Evolutionary conservation across 2,888 invertebrate genomes (phyloP).

Genomic region (Disparrhopalites patrizii): DNA sequence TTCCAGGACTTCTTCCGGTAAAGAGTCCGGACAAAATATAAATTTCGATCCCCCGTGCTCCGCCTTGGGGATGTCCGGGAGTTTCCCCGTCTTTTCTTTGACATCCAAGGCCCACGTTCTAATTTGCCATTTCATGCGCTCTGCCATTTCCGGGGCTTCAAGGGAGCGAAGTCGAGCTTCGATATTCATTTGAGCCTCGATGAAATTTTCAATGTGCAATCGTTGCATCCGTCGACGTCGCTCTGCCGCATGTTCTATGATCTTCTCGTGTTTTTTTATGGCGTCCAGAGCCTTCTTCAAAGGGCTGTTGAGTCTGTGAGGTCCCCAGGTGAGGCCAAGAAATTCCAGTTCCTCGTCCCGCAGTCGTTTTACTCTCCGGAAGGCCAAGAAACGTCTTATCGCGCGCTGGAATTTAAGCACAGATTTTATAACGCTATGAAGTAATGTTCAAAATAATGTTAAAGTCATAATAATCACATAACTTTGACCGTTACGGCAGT

Average conservation of each 20-base stretch:
- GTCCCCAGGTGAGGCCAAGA: conserved; percentile 43
- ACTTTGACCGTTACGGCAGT: neutral
- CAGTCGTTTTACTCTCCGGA: conserved; percentile 38
- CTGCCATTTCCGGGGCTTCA: conserved; percentile 72
- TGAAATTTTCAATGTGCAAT: conserved; percentile 63
- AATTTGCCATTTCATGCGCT: conserved; percentile 81
- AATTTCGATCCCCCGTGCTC: conserved; percentile 85
- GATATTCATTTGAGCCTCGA: conserved; percentile 60
- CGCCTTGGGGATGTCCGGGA: conserved; percentile 87
- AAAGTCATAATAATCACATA: neutral
- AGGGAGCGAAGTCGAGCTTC: conserved; percentile 63
- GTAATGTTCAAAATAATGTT: neutral
- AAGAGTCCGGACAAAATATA: conserved; percentile 61
- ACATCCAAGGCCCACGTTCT: conserved; percentile 70
- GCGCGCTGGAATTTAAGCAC: conserved; percentile 36
- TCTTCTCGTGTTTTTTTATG: conserved; percentile 3
- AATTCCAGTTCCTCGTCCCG: conserved; percentile 47
- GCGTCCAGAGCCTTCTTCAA: conserved; percentile 6
- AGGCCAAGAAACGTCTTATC: conserved; percentile 47
- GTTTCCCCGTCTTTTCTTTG: conserved; percentile 68
- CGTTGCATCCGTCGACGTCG: conserved; percentile 64
- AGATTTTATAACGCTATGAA: neutral
- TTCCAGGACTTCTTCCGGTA: conserved; percentile 31
- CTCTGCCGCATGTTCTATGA: conserved; percentile 43
- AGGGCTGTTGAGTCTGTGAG: conserved; percentile 8